Conservation (phyloP, 2,888 invertebrate species). For the Eupithecia centaureata region DNA sequence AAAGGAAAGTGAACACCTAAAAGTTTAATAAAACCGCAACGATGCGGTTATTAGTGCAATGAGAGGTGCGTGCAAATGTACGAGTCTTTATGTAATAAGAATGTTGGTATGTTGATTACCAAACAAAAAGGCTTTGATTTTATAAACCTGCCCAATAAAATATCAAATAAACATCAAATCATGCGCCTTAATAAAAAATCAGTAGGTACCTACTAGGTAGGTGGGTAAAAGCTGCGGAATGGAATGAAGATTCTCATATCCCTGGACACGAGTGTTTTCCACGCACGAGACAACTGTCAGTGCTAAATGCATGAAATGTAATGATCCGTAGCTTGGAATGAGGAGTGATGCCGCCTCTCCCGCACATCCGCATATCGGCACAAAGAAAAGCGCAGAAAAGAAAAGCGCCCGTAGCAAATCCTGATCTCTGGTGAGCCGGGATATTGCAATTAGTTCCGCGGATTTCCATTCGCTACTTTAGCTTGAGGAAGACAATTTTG, state of each 20-base stretch:
- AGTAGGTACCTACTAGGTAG: background rate
- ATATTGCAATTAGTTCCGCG: conserved; percentile 30
- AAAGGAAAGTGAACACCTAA: background rate
- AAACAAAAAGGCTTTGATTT: background rate
- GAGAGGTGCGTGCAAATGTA: background rate
- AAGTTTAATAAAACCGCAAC: background rate
- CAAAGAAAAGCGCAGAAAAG: conserved; percentile 12
- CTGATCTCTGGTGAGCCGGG: conserved; percentile 21
- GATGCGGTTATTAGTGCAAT: background rate
- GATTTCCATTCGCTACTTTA: conserved; percentile 16
- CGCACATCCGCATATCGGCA: conserved; percentile 9
- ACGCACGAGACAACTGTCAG: conserved; percentile 2
- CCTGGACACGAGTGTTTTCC: background rate
- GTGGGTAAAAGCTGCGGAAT: background rate
- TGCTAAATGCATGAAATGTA: background rate
- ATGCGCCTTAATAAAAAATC: too few species aligned
- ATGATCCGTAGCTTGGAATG: background rate
- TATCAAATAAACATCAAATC: too few species aligned
- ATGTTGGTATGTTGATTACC: background rate
- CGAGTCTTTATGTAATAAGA: background rate
- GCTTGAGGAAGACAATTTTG: too few species aligned
- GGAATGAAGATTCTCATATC: background rate
- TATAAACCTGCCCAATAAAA: background rate
- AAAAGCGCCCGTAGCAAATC: conserved; percentile 21
- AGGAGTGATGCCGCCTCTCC: background rate